Conservation (phyloP, 2,113 vertebrate species). For the Tringa solitaria region DNA sequence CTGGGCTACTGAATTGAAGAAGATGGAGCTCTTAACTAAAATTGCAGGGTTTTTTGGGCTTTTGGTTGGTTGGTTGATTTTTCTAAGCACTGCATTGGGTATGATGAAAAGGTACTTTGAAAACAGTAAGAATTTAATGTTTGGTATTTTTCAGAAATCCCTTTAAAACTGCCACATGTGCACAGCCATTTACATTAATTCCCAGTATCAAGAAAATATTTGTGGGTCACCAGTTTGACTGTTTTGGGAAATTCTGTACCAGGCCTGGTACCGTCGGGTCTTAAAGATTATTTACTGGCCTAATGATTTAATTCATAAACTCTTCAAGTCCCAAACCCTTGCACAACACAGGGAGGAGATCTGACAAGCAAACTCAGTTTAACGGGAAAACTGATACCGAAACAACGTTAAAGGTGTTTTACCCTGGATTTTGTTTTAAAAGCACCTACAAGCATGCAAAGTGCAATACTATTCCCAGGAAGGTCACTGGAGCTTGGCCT, state of each 20-base stretch:
- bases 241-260: neutral
- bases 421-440: neutral
- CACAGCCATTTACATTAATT: neutral
- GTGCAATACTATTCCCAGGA: neutral
- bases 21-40: neutral
- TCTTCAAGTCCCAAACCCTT: neutral
- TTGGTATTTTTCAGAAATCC: neutral
- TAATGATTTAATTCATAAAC: neutral
- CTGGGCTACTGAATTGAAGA: neutral
- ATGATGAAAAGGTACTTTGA: neutral
- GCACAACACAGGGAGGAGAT: neutral
- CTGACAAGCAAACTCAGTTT: neutral
- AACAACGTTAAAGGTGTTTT: neutral
- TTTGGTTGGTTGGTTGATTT: neutral
- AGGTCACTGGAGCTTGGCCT: neutral
- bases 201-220: neutral
- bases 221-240: neutral
- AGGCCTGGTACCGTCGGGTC: neutral
- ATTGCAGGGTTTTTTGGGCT: neutral
- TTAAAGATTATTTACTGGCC: neutral
- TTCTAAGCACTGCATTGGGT: neutral
- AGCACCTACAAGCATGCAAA: neutral
- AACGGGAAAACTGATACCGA: neutral
- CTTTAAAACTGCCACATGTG: neutral
- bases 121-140: neutral